phyloP scores from a whole-genome alignment of 1,140 invertebrate genomes.

The Bradynema listronoti region DNA sequence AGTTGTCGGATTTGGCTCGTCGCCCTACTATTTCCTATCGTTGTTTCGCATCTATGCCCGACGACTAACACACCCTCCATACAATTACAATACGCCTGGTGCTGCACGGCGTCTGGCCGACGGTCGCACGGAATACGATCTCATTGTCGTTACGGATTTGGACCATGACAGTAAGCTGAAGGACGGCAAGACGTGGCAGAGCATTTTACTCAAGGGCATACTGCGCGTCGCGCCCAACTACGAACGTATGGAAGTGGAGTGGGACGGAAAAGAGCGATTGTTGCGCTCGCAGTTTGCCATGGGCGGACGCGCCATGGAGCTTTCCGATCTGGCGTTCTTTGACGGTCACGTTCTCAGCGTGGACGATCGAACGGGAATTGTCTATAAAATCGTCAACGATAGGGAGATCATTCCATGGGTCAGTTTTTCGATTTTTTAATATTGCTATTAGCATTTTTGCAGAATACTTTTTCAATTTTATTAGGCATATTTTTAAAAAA shows the following conservation, averaged over 20 bases:
- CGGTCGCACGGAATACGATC: constrained; percentile 18
- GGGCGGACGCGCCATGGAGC: constrained; percentile 88
- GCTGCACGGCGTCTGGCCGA: constrained; percentile 14
- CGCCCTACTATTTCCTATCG: constrained; percentile 26
- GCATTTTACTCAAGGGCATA: constrained; percentile 22
- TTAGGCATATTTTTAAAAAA: no score
- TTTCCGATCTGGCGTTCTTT: constrained; percentile 88
- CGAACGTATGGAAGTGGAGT: constrained; percentile 28
- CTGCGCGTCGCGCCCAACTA: constrained; percentile 22
- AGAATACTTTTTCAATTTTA: no score
- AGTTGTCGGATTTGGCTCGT: constrained; percentile 17
- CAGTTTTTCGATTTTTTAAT: no score
- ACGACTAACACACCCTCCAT: not conserved
- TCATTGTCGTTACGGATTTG: constrained; percentile 40
- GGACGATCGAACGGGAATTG: constrained; percentile 89
- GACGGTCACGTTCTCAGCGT: constrained; percentile 83
- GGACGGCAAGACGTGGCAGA: constrained; percentile 34
- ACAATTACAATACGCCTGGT: not conserved
- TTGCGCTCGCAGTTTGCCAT: constrained; percentile 62
- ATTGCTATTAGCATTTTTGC: no score
- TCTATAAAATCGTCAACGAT: constrained; percentile 70
- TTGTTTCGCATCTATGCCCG: constrained; percentile 12
- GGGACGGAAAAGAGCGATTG: constrained; percentile 25
- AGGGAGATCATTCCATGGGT: constrained; percentile 40
- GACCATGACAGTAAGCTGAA: constrained; percentile 35